Conservation (phyloP, 2,888 invertebrate genomes). For the Anaspis maculata region DNA sequence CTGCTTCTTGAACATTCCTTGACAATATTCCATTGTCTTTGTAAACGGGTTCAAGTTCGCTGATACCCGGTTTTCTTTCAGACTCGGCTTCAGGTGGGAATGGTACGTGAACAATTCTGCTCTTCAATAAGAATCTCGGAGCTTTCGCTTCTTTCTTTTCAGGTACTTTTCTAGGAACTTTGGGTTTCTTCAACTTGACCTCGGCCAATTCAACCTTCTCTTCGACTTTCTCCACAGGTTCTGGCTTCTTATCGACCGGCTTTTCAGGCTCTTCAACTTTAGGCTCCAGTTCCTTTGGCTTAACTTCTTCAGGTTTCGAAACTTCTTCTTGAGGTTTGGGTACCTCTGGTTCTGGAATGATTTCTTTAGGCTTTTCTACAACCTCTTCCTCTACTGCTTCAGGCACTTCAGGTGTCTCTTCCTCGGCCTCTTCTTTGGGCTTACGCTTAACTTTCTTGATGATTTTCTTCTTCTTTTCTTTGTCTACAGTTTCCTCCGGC, state of each 20-base stretch:
- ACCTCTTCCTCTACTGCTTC: conserved; percentile 30
- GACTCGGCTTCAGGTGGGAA: conserved; percentile 41
- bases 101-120: conserved; percentile 39
- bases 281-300: conserved; percentile 7
- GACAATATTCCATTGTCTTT: conserved; percentile 44
- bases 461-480: conserved; percentile 29
- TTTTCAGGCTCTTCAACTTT: conserved; percentile 11
- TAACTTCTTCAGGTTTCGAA: conserved; percentile 16
- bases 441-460: conserved; percentile 30
- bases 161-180: conserved; percentile 30
- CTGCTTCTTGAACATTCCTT: conserved; percentile 44
- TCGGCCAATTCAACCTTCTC: conserved; percentile 46
- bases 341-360: conserved; percentile 19
- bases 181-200: conserved; percentile 44
- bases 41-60: conserved; percentile 37
- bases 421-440: conserved; percentile 23
- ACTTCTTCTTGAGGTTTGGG: conserved; percentile 15
- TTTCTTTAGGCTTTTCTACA: conserved; percentile 34
- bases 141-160: conserved; percentile 34
- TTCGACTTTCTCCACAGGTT: conserved; percentile 18
- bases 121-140: conserved; percentile 44
- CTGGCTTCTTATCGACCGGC: conserved; percentile 19
- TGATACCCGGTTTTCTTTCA: conserved; percentile 34
- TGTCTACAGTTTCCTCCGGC: conserved; percentile 28
- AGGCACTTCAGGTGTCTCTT: conserved; percentile 28